Evolutionary conservation across 2,888 invertebrate species (phyloP).

Genomic region (Exephanes ischioxanthus): DNA sequence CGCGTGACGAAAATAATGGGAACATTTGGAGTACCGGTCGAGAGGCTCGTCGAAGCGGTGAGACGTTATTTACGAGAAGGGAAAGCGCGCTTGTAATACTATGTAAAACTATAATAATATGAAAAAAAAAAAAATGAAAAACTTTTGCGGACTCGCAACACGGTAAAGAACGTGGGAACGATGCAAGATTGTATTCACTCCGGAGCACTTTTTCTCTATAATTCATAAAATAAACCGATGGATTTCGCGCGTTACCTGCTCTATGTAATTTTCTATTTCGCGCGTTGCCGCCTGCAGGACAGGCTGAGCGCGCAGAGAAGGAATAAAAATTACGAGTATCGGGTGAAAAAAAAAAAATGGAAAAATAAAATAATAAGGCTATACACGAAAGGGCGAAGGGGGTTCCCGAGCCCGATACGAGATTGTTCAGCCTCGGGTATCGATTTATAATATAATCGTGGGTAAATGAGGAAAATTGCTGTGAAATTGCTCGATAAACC

Average conservation of each 20-base stretch:
- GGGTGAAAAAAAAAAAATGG: not conserved
- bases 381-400: constrained; percentile 37
- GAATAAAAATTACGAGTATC: constrained; percentile 38
- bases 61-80: constrained; percentile 61
- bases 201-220: constrained; percentile 24
- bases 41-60: constrained; percentile 12
- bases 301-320: constrained; percentile 1
- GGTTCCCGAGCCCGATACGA: constrained; percentile 50
- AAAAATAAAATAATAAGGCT: constrained; percentile 1
- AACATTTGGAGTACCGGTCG: not conserved
- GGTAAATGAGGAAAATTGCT: constrained; percentile 83
- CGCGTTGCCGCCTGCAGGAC: constrained; percentile 50
- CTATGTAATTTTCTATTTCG: constrained; percentile 56
- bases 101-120: constrained; percentile 13
- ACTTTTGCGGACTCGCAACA: constrained; percentile 12
- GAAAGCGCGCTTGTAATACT: constrained; percentile 46
- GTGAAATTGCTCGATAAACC: constrained; percentile 83
- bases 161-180: constrained; percentile 59
- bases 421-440: constrained; percentile 74
- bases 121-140: constrained; percentile 19
- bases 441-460: constrained; percentile 81
- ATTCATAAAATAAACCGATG: constrained; percentile 47
- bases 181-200: constrained; percentile 42
- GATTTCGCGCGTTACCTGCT: constrained; percentile 49
- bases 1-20: not conserved